phyloP scores from a whole-genome alignment of 2,113 vertebrate species.

The Aphyosemion australe region DNA sequence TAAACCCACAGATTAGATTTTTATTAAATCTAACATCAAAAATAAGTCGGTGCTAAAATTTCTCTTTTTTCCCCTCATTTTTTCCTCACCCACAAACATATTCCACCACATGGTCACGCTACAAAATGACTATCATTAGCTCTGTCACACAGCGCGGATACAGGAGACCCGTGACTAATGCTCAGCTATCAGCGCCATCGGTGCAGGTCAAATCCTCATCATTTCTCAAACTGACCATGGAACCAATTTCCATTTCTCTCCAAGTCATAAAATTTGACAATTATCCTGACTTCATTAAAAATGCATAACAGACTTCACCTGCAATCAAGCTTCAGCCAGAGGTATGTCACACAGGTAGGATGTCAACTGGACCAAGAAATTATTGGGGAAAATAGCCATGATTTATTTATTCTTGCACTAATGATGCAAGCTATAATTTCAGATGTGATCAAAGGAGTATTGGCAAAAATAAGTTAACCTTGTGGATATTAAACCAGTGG shows the following conservation, averaged over 20 bases:
- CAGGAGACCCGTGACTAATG: slow-evolving; percentile 90
- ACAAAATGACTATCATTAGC: slow-evolving; percentile 93
- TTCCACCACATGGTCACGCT: slow-evolving; percentile 85
- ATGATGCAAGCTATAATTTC: slow-evolving; percentile 68
- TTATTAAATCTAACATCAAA: slow-evolving; percentile 21
- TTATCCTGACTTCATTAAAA: slow-evolving; percentile 94
- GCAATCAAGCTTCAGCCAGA: slow-evolving; percentile 89
- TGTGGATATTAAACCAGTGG: neutral
- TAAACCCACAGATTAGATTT: slow-evolving; percentile 52
- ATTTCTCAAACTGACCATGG: slow-evolving; percentile 95
- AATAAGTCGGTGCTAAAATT: slow-evolving; percentile 69
- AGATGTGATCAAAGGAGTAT: slow-evolving; percentile 25
- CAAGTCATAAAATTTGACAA: slow-evolving; percentile 92
- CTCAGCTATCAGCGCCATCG: slow-evolving; percentile 81
- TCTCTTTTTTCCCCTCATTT: slow-evolving; percentile 78
- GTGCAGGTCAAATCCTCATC: slow-evolving; percentile 84
- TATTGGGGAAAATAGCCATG: slow-evolving; percentile 73
- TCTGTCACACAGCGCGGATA: slow-evolving; percentile 84
- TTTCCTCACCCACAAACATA: slow-evolving; percentile 78
- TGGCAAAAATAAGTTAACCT: slow-evolving; percentile 38
- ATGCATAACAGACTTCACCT: slow-evolving; percentile 86
- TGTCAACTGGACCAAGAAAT: slow-evolving; percentile 82
- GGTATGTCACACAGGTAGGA: slow-evolving; percentile 79
- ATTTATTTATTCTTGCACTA: slow-evolving; percentile 79
- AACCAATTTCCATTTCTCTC: slow-evolving; percentile 89